Percentiles rank a stretch among this genome's conserved stretches.
Conservation (phyloP, 2,888 invertebrate species). For the Eugnorisma glareosa region DNA sequence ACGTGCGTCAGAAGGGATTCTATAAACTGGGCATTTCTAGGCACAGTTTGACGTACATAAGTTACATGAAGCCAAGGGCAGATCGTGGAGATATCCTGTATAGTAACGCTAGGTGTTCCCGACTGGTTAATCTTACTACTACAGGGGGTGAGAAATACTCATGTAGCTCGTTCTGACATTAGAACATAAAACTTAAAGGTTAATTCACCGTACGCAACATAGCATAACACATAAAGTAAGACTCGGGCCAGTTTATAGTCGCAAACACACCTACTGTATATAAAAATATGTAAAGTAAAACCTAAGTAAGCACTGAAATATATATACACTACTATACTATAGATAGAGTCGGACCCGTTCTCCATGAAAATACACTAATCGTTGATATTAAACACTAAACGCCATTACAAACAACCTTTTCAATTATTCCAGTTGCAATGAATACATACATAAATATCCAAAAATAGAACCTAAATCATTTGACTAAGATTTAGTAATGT, state of each 20-base stretch:
- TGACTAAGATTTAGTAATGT: background rate
- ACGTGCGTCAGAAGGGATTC: background rate
- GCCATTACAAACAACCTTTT: background rate
- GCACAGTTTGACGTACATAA: too few species aligned
- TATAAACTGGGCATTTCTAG: background rate
- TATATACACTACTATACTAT: background rate
- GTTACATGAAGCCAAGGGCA: too few species aligned
- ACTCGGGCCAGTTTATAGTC: too few species aligned
- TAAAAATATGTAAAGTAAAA: too few species aligned
- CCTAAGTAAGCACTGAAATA: background rate
- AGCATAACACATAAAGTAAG: background rate
- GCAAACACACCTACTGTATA: background rate
- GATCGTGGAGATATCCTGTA: background rate
- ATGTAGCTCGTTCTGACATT: background rate
- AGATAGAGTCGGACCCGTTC: background rate
- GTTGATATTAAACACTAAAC: background rate
- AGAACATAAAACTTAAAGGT: background rate
- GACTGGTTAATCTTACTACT: background rate
- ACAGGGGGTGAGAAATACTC: background rate
- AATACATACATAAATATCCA: background rate
- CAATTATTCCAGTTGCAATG: background rate
- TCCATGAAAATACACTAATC: background rate
- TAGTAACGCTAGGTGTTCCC: background rate
- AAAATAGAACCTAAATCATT: slow-evolving; percentile 1
- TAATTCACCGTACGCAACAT: background rate